Conservation (phyloP, 2,888 invertebrate species). For the Xylota sylvarum region DNA sequence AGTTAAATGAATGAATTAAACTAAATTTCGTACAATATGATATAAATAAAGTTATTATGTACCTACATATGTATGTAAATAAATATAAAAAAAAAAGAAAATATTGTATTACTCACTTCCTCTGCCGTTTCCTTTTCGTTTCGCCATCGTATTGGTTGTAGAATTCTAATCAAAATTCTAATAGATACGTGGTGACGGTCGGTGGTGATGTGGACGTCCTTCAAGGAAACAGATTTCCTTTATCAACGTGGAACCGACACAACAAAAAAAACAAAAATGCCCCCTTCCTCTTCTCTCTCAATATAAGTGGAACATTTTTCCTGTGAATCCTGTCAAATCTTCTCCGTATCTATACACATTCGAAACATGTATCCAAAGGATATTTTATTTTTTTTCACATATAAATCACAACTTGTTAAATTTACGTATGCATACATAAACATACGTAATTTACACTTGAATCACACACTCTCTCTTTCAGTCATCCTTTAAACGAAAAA, state of each 20-base stretch:
- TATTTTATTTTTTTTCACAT: slow-evolving; percentile 5
- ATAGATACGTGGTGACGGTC: slow-evolving; percentile 28
- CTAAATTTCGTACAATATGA: neutral
- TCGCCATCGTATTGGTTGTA: slow-evolving; percentile 62
- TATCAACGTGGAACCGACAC: slow-evolving; percentile 21
- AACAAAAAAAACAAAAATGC: slow-evolving; percentile 6
- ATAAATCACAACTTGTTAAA: slow-evolving; percentile 52
- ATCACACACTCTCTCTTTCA: slow-evolving; percentile 42
- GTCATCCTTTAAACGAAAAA: slow-evolving; percentile 44
- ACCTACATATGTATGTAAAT: too few relatives aligned
- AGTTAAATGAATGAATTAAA: neutral
- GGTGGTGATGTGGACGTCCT: slow-evolving; percentile 11
- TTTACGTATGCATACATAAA: slow-evolving; percentile 42
- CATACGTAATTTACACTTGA: slow-evolving; percentile 56
- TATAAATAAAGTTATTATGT: neutral
- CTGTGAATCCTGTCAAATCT: slow-evolving; percentile 41
- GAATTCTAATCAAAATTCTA: slow-evolving; percentile 57
- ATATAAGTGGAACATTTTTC: slow-evolving; percentile 39
- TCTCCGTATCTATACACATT: slow-evolving; percentile 22
- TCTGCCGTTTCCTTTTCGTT: slow-evolving; percentile 68
- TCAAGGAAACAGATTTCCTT: slow-evolving; percentile 31
- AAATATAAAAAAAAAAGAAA: neutral
- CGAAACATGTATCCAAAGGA: slow-evolving; percentile 44
- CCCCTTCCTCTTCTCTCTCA: slow-evolving; percentile 9
- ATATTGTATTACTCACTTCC: slow-evolving; percentile 64